Evolutionary conservation across 1,140 invertebrate genomes (phyloP).

Genomic region (Trachelipus rathkii): DNA sequence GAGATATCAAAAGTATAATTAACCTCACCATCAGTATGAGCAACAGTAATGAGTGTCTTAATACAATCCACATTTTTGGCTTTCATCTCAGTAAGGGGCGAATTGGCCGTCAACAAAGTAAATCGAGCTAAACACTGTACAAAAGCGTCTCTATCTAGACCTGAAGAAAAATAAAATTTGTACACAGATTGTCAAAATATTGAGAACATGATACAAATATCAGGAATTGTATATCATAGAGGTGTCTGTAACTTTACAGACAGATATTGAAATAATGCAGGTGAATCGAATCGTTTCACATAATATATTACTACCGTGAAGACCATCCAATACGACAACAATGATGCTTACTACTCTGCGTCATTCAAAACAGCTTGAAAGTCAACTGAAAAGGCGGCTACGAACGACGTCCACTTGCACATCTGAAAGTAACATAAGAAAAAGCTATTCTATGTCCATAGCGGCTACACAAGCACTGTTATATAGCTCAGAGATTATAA

Average conservation of each 20-base stretch:
- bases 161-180: slow-evolving; percentile 49
- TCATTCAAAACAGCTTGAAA: slow-evolving; percentile 97
- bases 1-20: too few species aligned
- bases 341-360: slow-evolving; percentile 81
- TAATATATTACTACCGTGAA: too few species aligned
- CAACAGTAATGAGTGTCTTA: slow-evolving; percentile 95
- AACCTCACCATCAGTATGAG: slow-evolving; percentile 89
- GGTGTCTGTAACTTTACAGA: slow-evolving; percentile 53
- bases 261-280: slow-evolving; percentile 97
- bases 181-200: neutral
- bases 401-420: slow-evolving; percentile 97
- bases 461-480: too few species aligned
- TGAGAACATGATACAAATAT: neutral
- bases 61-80: slow-evolving; percentile 99
- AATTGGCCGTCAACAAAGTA: slow-evolving; percentile 90
- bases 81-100: slow-evolving; percentile 97
- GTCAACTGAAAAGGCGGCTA: slow-evolving; percentile 96
- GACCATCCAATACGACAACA: slow-evolving; percentile 92
- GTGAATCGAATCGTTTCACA: slow-evolving; percentile 95
- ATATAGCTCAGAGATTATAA: too few species aligned
- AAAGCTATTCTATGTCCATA: neutral
- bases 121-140: slow-evolving; percentile 95
- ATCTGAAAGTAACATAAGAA: slow-evolving; percentile 62
- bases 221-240: neutral
- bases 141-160: slow-evolving; percentile 95